Conservation (phyloP, 1,140 invertebrate species). For the Ephestia elutella region DNA sequence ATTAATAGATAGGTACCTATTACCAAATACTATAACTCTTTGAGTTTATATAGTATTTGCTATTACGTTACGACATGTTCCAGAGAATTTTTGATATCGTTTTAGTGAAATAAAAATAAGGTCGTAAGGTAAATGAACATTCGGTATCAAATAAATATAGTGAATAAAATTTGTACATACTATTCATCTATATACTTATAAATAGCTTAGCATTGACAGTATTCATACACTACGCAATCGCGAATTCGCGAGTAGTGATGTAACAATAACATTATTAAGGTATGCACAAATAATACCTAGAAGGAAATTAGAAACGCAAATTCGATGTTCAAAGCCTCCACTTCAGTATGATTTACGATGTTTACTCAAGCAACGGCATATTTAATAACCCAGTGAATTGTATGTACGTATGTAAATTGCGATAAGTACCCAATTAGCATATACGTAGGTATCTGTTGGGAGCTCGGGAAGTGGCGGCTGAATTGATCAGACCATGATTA, state of each 20-base stretch:
- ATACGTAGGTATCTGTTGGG: conserved; percentile 6
- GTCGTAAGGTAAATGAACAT: no score
- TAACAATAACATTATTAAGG: conserved; percentile 18
- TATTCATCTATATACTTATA: no score
- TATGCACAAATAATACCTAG: conserved; percentile 19
- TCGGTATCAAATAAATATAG: no score
- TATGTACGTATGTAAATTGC: conserved; percentile 34
- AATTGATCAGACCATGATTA: background rate
- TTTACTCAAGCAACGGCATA: conserved; percentile 34
- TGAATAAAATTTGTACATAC: no score
- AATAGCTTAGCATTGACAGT: background rate
- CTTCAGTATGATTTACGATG: conserved; percentile 44
- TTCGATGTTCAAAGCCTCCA: conserved; percentile 34
- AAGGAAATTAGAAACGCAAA: conserved; percentile 42
- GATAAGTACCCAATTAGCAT: conserved; percentile 32
- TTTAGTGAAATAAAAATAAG: no score
- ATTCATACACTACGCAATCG: background rate
- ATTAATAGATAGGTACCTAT: no score
- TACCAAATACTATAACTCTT: no score
- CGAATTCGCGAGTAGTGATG: background rate
- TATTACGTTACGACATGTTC: no score
- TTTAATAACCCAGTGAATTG: conserved; percentile 38
- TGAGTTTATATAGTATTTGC: no score
- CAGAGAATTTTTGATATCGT: no score
- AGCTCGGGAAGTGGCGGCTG: background rate